A percentile compares a stretch with the other conserved stretches of the same genome.
Conservation (phyloP, 2,888 invertebrate genomes). For the Parnassius glacialis region DNA sequence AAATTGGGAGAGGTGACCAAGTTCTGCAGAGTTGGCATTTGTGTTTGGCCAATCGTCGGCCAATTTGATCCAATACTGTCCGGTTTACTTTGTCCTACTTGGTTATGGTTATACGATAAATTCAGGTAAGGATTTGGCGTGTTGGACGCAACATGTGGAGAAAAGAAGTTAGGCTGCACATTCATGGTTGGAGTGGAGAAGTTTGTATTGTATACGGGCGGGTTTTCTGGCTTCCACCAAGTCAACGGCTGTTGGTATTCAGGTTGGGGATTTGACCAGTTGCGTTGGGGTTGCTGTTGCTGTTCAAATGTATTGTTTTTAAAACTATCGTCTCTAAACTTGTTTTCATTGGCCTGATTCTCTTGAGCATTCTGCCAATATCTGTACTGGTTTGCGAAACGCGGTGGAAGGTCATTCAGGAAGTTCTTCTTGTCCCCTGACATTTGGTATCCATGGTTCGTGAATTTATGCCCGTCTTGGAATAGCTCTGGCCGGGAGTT, state of each 20-base stretch:
- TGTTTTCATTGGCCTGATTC: constrained; percentile 59
- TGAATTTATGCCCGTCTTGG: constrained; percentile 61
- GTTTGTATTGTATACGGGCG: constrained; percentile 46
- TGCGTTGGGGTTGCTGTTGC: constrained; percentile 34
- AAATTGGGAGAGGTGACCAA: constrained; percentile 59
- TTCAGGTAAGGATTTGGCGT: constrained; percentile 53
- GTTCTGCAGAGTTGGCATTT: constrained; percentile 56
- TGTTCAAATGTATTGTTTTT: constrained; percentile 38
- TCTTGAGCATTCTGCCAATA: constrained; percentile 70
- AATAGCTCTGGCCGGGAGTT: constrained; percentile 64
- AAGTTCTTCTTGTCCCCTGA: constrained; percentile 73
- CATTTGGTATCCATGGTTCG: constrained; percentile 59
- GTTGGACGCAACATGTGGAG: constrained; percentile 44
- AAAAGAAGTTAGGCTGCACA: constrained; percentile 55
- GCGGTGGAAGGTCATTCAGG: constrained; percentile 67
- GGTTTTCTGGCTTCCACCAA: constrained; percentile 66
- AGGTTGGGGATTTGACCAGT: constrained; percentile 40
- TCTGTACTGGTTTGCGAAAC: constrained; percentile 72
- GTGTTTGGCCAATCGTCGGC: constrained; percentile 59
- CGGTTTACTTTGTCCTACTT: constrained; percentile 37
- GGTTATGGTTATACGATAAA: constrained; percentile 40
- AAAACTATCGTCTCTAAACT: constrained; percentile 62
- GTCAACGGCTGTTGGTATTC: constrained; percentile 47
- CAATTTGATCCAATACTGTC: constrained; percentile 45
- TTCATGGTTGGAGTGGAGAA: constrained; percentile 41